These are phyloP conservation scores for Yoshiicerus persimilis DNA, from an alignment of 1,140 invertebrate species.

Conservation along the genomic window DNA sequence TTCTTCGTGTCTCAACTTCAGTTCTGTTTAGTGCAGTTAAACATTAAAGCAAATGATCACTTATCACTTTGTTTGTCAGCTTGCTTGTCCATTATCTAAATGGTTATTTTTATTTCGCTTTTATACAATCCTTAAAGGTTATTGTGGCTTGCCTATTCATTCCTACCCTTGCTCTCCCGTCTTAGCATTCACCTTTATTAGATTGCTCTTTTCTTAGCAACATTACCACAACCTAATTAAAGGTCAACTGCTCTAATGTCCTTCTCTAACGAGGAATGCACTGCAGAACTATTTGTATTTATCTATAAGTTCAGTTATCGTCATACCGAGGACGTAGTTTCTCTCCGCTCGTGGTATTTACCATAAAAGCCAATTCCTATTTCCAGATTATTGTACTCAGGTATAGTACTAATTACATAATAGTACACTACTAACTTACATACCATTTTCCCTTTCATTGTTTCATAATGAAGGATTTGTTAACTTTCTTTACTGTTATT, in stretches of 20 bases:
- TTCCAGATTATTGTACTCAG: neutral
- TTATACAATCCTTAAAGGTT: slow-evolving; percentile 21
- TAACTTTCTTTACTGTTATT: too few relatives aligned
- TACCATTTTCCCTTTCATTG: too few relatives aligned
- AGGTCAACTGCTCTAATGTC: slow-evolving; percentile 3
- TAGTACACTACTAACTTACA: too few relatives aligned
- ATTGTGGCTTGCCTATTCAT: slow-evolving; percentile 7
- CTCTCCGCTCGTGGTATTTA: neutral
- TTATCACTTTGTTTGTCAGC: slow-evolving; percentile 22
- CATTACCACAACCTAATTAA: slow-evolving; percentile 9
- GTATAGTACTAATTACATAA: neutral
- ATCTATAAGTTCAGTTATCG: neutral
- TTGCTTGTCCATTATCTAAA: slow-evolving; percentile 18
- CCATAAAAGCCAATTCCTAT: neutral
- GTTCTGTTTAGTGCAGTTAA: slow-evolving; percentile 10
- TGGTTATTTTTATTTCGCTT: slow-evolving; percentile 20
- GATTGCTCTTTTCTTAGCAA: neutral
- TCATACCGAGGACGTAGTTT: neutral
- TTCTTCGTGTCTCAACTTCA: neutral
- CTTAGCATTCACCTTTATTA: neutral
- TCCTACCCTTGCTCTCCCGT: neutral
- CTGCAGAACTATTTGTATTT: neutral
- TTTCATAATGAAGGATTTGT: too few relatives aligned
- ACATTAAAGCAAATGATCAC: slow-evolving; percentile 14
- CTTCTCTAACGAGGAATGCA: neutral